These are phyloP conservation scores for Lithophane socia DNA, from an alignment of 2,888 invertebrate species.

Conservation along the genomic window DNA sequence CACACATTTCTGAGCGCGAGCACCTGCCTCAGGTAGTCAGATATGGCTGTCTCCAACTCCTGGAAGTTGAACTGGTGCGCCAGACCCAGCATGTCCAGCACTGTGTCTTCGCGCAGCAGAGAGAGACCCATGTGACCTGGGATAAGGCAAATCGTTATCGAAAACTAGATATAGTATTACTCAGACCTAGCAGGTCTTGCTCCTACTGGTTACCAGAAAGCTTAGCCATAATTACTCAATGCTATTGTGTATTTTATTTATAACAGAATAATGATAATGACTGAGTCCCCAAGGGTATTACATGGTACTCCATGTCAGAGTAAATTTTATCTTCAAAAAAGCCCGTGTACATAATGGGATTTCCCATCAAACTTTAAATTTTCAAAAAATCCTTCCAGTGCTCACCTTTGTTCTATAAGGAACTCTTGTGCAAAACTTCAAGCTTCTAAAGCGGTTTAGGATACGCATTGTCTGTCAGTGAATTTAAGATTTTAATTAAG, in stretches of 20 bases:
- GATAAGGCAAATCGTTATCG: background rate
- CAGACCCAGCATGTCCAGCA: slow-evolving; percentile 94
- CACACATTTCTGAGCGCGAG: slow-evolving; percentile 97
- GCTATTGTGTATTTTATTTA: background rate
- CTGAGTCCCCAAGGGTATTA: too few species aligned
- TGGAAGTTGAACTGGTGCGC: slow-evolving; percentile 99
- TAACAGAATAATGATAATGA: background rate
- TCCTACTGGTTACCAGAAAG: background rate
- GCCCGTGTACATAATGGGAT: too few species aligned
- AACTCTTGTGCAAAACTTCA: too few species aligned
- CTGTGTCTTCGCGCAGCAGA: slow-evolving; percentile 92
- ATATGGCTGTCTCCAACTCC: slow-evolving; percentile 97
- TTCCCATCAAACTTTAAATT: too few species aligned
- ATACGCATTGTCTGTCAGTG: too few species aligned
- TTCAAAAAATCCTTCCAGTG: too few species aligned
- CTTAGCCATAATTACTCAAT: background rate
- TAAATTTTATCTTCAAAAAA: background rate
- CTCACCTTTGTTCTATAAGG: too few species aligned
- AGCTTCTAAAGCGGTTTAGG: too few species aligned
- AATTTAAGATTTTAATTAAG: too few species aligned
- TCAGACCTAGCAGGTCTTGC: background rate
- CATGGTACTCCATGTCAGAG: too few species aligned
- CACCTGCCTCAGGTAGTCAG: slow-evolving; percentile 97
- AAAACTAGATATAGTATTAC: background rate
- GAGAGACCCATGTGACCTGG: slow-evolving; percentile 92